phyloP scores from a whole-genome alignment of 2,113 vertebrate species.

The Morone chrysops region DNA sequence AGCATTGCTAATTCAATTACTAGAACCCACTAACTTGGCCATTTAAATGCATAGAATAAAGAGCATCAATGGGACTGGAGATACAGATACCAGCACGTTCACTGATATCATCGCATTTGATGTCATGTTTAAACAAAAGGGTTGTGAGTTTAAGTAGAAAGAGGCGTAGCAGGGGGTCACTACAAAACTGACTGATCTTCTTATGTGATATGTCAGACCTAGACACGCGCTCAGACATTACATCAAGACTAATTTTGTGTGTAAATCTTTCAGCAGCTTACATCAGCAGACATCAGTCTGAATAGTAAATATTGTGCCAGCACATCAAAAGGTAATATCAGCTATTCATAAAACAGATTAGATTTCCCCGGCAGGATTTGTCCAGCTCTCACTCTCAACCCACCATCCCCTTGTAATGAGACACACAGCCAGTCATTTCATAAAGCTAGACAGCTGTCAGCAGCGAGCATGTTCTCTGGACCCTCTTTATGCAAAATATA shows the following conservation, averaged over 20 bases:
- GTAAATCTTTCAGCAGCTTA: constrained; percentile 70
- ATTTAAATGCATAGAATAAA: constrained; percentile 78
- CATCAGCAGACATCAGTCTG: constrained; percentile 68
- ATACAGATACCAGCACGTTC: constrained; percentile 10
- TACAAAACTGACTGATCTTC: constrained; percentile 18
- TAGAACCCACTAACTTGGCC: constrained; percentile 54
- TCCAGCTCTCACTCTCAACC: constrained; percentile 46
- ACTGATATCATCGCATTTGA: constrained; percentile 15
- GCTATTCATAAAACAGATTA: constrained; percentile 67
- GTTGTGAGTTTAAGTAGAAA: neutral
- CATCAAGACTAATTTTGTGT: constrained; percentile 54
- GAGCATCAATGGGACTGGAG: constrained; percentile 28
- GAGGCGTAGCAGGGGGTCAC: constrained; percentile 28
- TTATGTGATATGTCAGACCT: constrained; percentile 30
- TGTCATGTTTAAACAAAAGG: constrained; percentile 26
- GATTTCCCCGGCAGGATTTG: constrained; percentile 53
- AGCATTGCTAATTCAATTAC: constrained; percentile 76
- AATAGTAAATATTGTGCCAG: constrained; percentile 67
- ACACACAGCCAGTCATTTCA: constrained; percentile 56
- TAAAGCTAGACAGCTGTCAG: constrained; percentile 73
- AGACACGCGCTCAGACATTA: constrained; percentile 26
- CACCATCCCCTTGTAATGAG: constrained; percentile 35
- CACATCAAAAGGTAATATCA: constrained; percentile 72
- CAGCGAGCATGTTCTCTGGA: constrained; percentile 59
- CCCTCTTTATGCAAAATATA: constrained; percentile 73